phyloP scores from a whole-genome alignment of 2,888 invertebrate genomes.

The Ophion ventricosus region DNA sequence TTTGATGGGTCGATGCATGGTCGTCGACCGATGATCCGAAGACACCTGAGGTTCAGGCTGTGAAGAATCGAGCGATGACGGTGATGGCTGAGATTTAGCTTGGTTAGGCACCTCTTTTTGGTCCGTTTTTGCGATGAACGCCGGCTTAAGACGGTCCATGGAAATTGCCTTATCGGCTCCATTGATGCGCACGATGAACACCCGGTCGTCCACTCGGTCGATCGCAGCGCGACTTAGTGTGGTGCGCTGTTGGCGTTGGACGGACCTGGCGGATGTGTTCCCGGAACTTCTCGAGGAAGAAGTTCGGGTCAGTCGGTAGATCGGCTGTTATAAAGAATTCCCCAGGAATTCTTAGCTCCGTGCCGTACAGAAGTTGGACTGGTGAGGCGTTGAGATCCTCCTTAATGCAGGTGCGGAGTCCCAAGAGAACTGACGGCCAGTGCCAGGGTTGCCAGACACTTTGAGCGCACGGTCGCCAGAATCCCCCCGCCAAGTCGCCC shows the following conservation, averaged over 20 bases:
- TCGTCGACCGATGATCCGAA: neutral
- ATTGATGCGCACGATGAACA: constrained; percentile 43
- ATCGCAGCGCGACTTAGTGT: constrained; percentile 28
- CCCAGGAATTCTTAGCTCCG: constrained; percentile 60
- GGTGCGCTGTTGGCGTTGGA: constrained; percentile 55
- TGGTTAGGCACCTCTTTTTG: too few relatives aligned
- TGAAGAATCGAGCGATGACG: too few relatives aligned
- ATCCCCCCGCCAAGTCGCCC: too few relatives aligned
- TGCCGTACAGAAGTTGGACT: constrained; percentile 67
- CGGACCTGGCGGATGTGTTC: constrained; percentile 31
- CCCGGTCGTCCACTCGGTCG: constrained; percentile 40
- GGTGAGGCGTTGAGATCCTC: constrained; percentile 60
- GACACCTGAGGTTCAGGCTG: too few relatives aligned
- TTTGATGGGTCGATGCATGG: neutral
- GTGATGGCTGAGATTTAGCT: neutral
- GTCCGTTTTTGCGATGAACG: constrained; percentile 84
- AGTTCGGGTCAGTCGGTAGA: constrained; percentile 7
- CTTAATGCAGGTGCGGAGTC: constrained; percentile 57
- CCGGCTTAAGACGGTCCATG: constrained; percentile 56
- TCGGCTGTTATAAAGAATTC: constrained; percentile 55
- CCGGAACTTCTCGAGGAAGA: constrained; percentile 45
- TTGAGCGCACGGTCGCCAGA: too few relatives aligned
- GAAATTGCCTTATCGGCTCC: constrained; percentile 31
- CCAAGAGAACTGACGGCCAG: constrained; percentile 62
- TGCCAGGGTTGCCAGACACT: too few relatives aligned